Evolutionary conservation across 1,140 invertebrate genomes (phyloP), one percentile per base, ranked within the genome.

Genomic region (Pseudomyrmex gracilis): DNA sequence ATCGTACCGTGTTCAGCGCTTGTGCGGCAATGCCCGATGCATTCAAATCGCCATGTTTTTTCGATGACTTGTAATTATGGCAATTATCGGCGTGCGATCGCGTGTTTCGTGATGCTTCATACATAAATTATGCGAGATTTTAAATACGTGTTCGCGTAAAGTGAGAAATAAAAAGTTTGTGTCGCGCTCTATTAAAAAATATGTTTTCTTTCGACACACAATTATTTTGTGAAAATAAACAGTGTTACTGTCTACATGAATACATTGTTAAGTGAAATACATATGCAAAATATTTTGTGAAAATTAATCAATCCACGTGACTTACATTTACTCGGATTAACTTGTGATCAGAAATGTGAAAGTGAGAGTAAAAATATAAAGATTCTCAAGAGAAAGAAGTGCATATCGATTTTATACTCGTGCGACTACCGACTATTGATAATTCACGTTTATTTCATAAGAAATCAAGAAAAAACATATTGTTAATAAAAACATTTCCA

Each of bases 401-500:
- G 34, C 34, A 0, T 34, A 34, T 34, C 34, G 34, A 34, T 34
- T 34, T 73, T 71, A 13, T 2, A 57, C 34, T 71, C 4, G 55
- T 12, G 22, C 34, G 24, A 71, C 68, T 73, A 73, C 68, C 68
- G 68, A 73, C 68, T 7, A 73, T 57, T 73, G 68, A 53, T 73
- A 73, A 73, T 73, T 17, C 34, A 57, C 2, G 12, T 34, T 7
- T 34, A 34, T 34, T 34, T 34, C 0, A 34, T 34, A 34, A 20
- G 24, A 1, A 13, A 22, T 51, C 34, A 22, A 45, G 12, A 8
- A 17, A 47, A 67, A 3, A 2, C n/a, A 8, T 34, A 68, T 68
- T 49, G 15, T 47, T 15, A 68, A 51, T 15, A 13, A 15, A 68
- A 22, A 51, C 13, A 51, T 24, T 34, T 34, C 8, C 13, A 15